These are phyloP conservation scores for Proterorhinus semilunaris DNA, from an alignment of 2,113 vertebrate genomes.

Conservation along the genomic window DNA sequence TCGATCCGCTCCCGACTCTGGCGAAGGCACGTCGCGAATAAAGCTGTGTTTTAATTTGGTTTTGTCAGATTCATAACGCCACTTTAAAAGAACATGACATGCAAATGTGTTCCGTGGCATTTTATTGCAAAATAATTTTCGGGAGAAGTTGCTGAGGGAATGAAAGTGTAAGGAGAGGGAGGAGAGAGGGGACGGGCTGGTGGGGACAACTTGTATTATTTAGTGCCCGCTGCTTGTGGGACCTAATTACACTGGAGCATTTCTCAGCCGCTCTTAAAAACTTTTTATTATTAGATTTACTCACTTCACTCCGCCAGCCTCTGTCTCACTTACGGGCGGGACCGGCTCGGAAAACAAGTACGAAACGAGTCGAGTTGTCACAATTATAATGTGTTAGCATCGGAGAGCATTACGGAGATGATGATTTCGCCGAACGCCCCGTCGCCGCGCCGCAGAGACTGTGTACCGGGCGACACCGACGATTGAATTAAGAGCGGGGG, in stretches of 20 bases:
- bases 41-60: constrained; percentile 90
- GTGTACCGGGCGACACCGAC: constrained; percentile 14
- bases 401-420: constrained; percentile 28
- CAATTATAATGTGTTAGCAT: constrained; percentile 30
- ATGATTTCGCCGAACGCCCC: constrained; percentile 24
- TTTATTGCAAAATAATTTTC: constrained; percentile 82
- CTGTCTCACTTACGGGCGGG: constrained; percentile 70
- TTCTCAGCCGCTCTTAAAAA: constrained; percentile 62
- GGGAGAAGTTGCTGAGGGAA: constrained; percentile 75
- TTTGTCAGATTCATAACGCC: constrained; percentile 86
- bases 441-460: neutral
- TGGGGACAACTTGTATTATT: constrained; percentile 71
- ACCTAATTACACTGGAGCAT: constrained; percentile 73
- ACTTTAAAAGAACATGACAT: constrained; percentile 80
- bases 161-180: constrained; percentile 66
- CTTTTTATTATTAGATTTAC: constrained; percentile 64
- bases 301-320: constrained; percentile 55
- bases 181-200: neutral
- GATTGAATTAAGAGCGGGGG: constrained; percentile 1
- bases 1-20: constrained; percentile 74
- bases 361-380: constrained; percentile 48
- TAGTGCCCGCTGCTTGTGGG: constrained; percentile 62
- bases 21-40: constrained; percentile 80
- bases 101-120: constrained; percentile 74
- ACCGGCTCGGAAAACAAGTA: constrained; percentile 51